Percentiles rank a stretch among this genome's conserved stretches.
Conservation (phyloP, 2,888 invertebrate genomes). For the Pterostichus niger region DNA sequence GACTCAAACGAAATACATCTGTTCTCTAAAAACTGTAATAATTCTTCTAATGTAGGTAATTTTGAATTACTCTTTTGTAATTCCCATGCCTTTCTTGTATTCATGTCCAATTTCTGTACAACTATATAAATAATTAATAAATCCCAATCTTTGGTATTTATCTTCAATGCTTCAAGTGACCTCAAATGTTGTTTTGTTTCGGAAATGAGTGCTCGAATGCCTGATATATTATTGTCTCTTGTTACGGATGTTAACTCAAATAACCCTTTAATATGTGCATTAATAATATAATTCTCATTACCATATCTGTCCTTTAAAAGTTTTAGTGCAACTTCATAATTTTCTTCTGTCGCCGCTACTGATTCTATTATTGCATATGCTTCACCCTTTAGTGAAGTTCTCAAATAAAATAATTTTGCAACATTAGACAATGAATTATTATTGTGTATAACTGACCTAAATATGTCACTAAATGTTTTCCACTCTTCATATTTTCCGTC, state of each 20-base stretch:
- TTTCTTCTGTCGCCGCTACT: conserved; percentile 3
- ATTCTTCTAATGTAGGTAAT: conserved; percentile 19
- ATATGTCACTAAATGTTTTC: not conserved
- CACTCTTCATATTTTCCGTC: conserved; percentile 35
- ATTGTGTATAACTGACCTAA: conserved; percentile 2
- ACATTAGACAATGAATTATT: conserved; percentile 7
- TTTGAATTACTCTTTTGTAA: not conserved
- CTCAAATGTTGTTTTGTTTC: conserved; percentile 56
- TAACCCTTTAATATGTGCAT: conserved; percentile 51
- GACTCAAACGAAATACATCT: conserved; percentile 51
- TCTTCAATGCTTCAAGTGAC: conserved; percentile 22
- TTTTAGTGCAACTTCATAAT: too few relatives aligned
- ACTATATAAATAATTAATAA: conserved; percentile 41
- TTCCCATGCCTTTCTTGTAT: conserved; percentile 52
- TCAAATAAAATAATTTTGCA: conserved; percentile 50
- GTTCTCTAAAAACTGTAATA: conserved; percentile 52
- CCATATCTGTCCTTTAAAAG: conserved; percentile 50
- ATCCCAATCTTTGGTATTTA: conserved; percentile 44
- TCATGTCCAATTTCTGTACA: conserved; percentile 47
- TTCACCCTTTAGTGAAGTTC: conserved; percentile 53
- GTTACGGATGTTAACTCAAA: conserved; percentile 13
- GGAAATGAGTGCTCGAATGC: not conserved
- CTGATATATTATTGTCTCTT: not conserved
- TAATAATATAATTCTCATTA: conserved; percentile 39
- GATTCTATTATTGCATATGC: conserved; percentile 29